Conservation (phyloP, 2,888 invertebrate genomes). For the Monopis laevigella region DNA sequence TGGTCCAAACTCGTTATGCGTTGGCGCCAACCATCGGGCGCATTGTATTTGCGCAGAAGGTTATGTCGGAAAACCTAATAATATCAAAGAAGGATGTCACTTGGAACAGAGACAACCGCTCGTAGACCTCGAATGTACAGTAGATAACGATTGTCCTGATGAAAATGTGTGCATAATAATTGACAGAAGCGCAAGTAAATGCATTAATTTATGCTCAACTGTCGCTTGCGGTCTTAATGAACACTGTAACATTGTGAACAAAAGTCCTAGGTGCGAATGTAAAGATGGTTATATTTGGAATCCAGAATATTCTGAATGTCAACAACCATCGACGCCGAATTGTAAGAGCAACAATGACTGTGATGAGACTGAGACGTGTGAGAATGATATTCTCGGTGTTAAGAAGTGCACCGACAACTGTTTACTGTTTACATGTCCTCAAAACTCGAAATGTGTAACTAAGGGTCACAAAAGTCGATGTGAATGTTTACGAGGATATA, state of each 20-base stretch:
- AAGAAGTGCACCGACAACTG: slow-evolving; percentile 84
- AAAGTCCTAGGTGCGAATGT: slow-evolving; percentile 82
- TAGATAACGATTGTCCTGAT: slow-evolving; percentile 75
- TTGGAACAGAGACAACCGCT: slow-evolving; percentile 68
- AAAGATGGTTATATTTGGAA: slow-evolving; percentile 84
- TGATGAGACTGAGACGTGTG: slow-evolving; percentile 74
- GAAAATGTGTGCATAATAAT: slow-evolving; percentile 76
- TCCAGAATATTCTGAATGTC: slow-evolving; percentile 81
- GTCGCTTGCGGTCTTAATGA: slow-evolving; percentile 87
- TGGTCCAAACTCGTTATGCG: slow-evolving; percentile 89
- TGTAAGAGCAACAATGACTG: slow-evolving; percentile 79
- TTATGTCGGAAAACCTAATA: slow-evolving; percentile 83
- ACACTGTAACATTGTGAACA: slow-evolving; percentile 75
- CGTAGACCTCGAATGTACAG: slow-evolving; percentile 70
- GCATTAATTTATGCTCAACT: slow-evolving; percentile 81
- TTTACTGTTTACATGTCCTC: slow-evolving; percentile 82
- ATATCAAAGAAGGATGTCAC: slow-evolving; percentile 82
- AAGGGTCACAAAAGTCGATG: slow-evolving; percentile 80
- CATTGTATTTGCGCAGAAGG: slow-evolving; percentile 88
- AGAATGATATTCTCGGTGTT: slow-evolving; percentile 86
- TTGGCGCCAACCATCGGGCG: slow-evolving; percentile 84
- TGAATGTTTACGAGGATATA: slow-evolving; percentile 83
- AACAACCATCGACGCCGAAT: slow-evolving; percentile 87
- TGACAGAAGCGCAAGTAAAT: slow-evolving; percentile 71
- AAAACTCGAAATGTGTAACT: slow-evolving; percentile 83